Base-by-base conservation (phyloP, 2,888 invertebrate species). In the Boloria selene region DNA sequence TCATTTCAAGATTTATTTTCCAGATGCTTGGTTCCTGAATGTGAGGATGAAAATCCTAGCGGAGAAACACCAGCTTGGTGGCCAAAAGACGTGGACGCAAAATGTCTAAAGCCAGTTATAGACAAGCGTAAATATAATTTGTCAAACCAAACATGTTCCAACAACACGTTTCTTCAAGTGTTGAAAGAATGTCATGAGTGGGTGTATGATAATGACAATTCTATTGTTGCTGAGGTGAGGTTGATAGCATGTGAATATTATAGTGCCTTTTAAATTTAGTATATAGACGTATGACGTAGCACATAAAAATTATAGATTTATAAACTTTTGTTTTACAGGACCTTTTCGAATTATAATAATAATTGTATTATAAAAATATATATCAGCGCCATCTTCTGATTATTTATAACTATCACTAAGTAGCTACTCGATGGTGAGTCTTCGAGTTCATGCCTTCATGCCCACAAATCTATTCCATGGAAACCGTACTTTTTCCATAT, bases 21-120 rank as follows among this genome's bases (percentile, higher is more conserved):
- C 79, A 88, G 88, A 76, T 88, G 89, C 69, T 75, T 77, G 10
- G 79, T 88, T 4, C 83, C 87, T 26, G 84, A 85, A 75, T 88
- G 88, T 72, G 88, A 88, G 67, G 73, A 61, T 31, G 61, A 42
- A 10, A 75, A 77, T 47, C 71, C 79, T 3, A 74, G 71, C 3
- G 72, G 79, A 0, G 74, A 77, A 10, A 75, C 70, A 22, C 88
- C 88, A 2, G 56, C 63, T 2, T 89, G 88, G 87, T 89, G 88
- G 88, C 87, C 88, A 0, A 69, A 78, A 53, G 74, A 78, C 13
- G 73, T 80, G 1, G 81, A 88, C 53, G 44, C 78, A 0, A 84
- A 81, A 71, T 89, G 88, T 65, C 74, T 77, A 17, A 80, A 75
- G 58, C 88, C 88, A 1, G 73, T 83, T 16, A 52, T 86, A 3